A percentile compares a stretch with the other conserved stretches of the same genome.
Conservation (phyloP, 2,113 vertebrate species). For the Turdus rufiventris region DNA sequence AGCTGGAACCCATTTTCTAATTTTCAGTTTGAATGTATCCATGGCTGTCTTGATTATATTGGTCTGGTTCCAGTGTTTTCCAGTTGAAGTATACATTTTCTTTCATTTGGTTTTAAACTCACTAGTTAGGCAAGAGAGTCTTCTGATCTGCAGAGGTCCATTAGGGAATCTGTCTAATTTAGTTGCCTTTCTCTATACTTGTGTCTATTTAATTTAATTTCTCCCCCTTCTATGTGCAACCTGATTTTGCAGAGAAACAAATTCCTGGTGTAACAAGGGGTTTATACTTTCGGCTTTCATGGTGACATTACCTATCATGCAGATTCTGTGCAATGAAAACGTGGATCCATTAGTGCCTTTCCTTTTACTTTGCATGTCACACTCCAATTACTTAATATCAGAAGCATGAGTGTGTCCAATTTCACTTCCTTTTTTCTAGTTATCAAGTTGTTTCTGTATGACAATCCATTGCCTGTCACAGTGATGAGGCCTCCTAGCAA, state of each 20-base stretch:
- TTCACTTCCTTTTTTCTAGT: background rate
- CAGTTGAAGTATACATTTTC: background rate
- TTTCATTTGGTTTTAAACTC: background rate
- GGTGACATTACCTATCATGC: background rate
- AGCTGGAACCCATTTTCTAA: background rate
- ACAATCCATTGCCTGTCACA: background rate
- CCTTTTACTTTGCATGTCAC: background rate
- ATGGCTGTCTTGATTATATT: background rate
- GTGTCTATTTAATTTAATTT: background rate
- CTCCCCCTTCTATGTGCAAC: background rate
- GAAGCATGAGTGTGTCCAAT: background rate
- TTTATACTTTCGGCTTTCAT: background rate
- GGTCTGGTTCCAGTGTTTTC: background rate
- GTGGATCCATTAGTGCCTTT: background rate
- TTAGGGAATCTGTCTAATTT: background rate
- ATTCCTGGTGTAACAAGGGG: background rate
- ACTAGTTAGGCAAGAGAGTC: background rate
- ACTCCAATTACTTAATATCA: background rate
- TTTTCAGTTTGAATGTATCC: background rate
- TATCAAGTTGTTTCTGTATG: background rate
- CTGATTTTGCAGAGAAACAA: background rate
- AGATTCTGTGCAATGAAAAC: background rate
- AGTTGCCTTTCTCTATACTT: background rate
- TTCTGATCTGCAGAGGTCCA: background rate
- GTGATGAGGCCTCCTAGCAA: background rate